phyloP scores from a whole-genome alignment of 2,888 invertebrate species.

The Aporophyla lueneburgensis region DNA sequence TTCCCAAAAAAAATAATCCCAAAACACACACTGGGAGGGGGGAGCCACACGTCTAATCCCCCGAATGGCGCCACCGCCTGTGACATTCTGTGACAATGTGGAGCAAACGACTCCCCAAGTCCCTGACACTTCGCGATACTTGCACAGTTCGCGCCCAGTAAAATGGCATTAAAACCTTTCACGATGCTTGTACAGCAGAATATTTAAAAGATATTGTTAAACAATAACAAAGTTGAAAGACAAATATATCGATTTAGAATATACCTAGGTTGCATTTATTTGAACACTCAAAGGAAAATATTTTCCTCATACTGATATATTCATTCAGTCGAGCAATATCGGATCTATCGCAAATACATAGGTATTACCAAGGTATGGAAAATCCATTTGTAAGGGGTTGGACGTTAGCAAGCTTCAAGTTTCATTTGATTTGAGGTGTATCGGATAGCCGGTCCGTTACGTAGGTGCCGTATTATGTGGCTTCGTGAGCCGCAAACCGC shows the following conservation, averaged over 20 bases:
- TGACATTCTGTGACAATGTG: slow-evolving; percentile 78
- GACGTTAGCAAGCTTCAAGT: slow-evolving; percentile 76
- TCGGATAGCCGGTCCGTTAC: slow-evolving; percentile 80
- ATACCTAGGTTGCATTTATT: not conserved
- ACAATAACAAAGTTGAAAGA: slow-evolving; percentile 2
- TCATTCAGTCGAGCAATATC: slow-evolving; percentile 27
- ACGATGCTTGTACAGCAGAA: not conserved
- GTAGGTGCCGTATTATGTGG: slow-evolving; percentile 83
- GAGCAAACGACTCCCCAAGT: slow-evolving; percentile 76
- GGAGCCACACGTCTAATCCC: slow-evolving; percentile 66
- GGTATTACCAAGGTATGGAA: slow-evolving; percentile 55
- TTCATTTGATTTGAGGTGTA: slow-evolving; percentile 84
- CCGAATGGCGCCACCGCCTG: slow-evolving; percentile 72
- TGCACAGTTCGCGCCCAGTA: slow-evolving; percentile 62
- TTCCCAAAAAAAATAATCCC: slow-evolving; percentile 57
- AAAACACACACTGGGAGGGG: slow-evolving; percentile 49
- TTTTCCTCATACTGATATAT: slow-evolving; percentile 24
- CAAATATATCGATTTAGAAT: slow-evolving; percentile 11
- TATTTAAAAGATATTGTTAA: not conserved
- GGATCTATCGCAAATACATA: slow-evolving; percentile 40
- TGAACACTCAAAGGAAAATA: slow-evolving; percentile 1
- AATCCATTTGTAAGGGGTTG: slow-evolving; percentile 62
- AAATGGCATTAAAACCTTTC: slow-evolving; percentile 48
- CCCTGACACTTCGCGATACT: slow-evolving; percentile 63
- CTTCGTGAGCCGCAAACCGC: slow-evolving; percentile 83